Conservation (phyloP, 2,797 vertebrate species). For the Buphagus erythrorhynchus region DNA sequence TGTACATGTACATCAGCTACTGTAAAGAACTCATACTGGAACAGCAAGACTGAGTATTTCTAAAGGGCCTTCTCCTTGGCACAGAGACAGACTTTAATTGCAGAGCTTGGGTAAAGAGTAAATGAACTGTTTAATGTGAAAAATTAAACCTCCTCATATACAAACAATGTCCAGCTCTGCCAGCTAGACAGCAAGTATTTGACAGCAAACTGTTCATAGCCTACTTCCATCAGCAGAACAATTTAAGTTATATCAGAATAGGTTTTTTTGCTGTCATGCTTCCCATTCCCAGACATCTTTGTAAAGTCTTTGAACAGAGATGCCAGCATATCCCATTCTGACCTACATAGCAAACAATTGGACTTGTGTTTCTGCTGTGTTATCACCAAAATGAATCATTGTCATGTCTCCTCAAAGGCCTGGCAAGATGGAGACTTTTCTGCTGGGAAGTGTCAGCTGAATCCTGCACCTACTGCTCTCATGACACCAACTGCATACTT, state of each 20-base stretch:
- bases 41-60: neutral
- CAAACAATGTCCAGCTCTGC: neutral
- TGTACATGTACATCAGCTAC: neutral
- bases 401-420: neutral
- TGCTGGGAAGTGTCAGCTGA: neutral
- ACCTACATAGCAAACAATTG: conserved; percentile 42
- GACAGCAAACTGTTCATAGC: neutral
- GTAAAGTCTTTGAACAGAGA: conserved; percentile 38
- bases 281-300: conserved; percentile 48
- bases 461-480: conserved; percentile 8
- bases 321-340: conserved; percentile 46
- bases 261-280: neutral
- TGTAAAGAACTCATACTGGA: neutral
- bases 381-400: conserved; percentile 11
- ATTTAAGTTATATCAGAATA: neutral
- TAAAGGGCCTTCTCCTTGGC: neutral
- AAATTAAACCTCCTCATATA: neutral
- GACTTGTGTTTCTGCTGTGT: neutral
- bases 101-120: neutral
- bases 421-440: neutral
- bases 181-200: neutral
- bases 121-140: neutral
- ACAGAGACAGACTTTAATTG: neutral
- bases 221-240: neutral
- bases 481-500: conserved; percentile 6